Percentiles rank a stretch among this genome's conserved stretches.
Conservation (phyloP, 2,113 vertebrate species). For the Hemicordylus capensis region DNA sequence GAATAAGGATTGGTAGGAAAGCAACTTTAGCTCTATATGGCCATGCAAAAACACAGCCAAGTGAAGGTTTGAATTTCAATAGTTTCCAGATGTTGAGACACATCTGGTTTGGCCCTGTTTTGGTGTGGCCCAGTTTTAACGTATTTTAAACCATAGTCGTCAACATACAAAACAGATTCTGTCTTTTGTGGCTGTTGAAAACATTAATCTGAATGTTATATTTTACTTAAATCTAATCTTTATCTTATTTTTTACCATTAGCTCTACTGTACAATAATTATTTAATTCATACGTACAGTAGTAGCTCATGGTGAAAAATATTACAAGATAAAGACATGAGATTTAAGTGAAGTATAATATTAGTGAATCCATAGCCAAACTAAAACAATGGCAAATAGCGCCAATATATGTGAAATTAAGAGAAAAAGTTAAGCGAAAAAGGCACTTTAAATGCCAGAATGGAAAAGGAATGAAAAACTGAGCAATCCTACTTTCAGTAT, state of each 20-base stretch:
- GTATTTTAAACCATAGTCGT: slow-evolving; percentile 25
- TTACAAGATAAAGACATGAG: too few species aligned
- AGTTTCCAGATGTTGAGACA: slow-evolving; percentile 36
- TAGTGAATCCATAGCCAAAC: not conserved
- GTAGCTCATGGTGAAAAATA: too few species aligned
- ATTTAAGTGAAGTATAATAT: not conserved
- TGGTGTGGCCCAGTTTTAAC: slow-evolving; percentile 13
- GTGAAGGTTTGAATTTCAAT: slow-evolving; percentile 27
- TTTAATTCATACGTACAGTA: too few species aligned
- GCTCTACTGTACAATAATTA: too few species aligned
- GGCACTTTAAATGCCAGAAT: not conserved
- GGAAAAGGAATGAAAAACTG: not conserved
- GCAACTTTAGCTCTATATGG: not conserved
- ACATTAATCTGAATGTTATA: not conserved
- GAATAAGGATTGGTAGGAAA: not conserved
- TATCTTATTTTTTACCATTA: not conserved
- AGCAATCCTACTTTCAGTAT: not conserved
- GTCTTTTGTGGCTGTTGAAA: not conserved
- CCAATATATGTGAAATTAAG: not conserved
- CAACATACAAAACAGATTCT: not conserved
- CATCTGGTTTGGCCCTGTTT: slow-evolving; percentile 26
- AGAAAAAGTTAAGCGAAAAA: not conserved
- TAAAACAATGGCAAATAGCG: not conserved
- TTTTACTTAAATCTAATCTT: not conserved
- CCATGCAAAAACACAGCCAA: slow-evolving; percentile 4